Percentiles rank a stretch among this genome's conserved stretches.
These are phyloP conservation scores for Chionis minor DNA, from an alignment of 2,113 vertebrate genomes.

Conservation along the genomic window DNA sequence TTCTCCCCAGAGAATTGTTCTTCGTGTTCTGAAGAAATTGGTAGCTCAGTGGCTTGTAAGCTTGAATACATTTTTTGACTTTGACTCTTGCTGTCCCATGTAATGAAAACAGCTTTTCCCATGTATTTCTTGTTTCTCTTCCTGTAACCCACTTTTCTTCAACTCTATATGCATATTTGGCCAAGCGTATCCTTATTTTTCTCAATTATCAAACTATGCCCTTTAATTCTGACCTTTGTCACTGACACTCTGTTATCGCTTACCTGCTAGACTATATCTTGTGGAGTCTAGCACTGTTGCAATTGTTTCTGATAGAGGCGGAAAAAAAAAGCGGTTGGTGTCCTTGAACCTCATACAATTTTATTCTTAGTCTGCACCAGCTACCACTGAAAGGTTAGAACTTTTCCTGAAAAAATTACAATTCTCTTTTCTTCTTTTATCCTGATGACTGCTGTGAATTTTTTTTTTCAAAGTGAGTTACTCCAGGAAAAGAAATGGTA, in stretches of 20 bases:
- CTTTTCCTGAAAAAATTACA: background rate
- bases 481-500: background rate
- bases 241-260: background rate
- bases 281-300: background rate
- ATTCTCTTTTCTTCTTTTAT: background rate
- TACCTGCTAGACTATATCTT: background rate
- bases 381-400: background rate
- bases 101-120: background rate
- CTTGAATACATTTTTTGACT: background rate
- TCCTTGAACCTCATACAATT: background rate
- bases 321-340: background rate
- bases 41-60: background rate
- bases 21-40: background rate
- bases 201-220: background rate
- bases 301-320: background rate
- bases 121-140: background rate
- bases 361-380: background rate
- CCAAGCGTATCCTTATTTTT: background rate
- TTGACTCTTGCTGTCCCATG: background rate
- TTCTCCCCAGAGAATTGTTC: constrained; percentile 19
- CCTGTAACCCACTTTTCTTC: background rate
- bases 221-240: constrained; percentile 51
- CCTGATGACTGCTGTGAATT: background rate
- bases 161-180: background rate
- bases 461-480: background rate